Evolutionary conservation across 2,113 vertebrate species (phyloP), one percentile per base, ranked within the genome.

Genomic region (Trematocara stigmaticum): DNA sequence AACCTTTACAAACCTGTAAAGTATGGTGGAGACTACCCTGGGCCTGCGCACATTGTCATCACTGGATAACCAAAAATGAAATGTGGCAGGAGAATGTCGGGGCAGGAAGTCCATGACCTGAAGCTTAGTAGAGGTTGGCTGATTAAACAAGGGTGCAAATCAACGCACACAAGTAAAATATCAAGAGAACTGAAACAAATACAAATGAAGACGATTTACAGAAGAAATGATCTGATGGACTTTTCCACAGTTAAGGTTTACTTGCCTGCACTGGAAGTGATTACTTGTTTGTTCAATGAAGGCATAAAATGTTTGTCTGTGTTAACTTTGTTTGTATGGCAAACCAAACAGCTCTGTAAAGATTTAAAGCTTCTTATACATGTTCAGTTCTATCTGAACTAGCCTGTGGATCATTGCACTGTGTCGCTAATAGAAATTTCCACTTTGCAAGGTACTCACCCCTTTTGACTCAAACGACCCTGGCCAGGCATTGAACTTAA

Each of bases 401-500:
- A 40, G 6, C 2, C 23, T 10, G 71, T 47, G 38, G 81, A 13
- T 83, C 57, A 74, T 85, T 13, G 6, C 11, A 42, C 45, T 6
- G 18, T 38, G 13, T 15, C 6, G 31, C 1, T 12, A 4, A 79
- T 31, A 57, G 15, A 51, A 83, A 57, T 7, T 3, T 12, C 2
- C n/a, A 26, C 81, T 81, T 56, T 53, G 20, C 55, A 34, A 80
- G 29, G 11, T 93, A 97, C 98, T 81, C 95, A 99, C 98, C 97
- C 96, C 97, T 97, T 98, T 99, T 56, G 97, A 97, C 94, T 99
- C 98, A 78, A 98, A 97, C 9, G 97, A 97, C 80, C 98, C 98
- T 5, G 97, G 97, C 71, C 97, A 99, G 1, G 98, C 96, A 2
- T 99, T 99, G 96, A 99, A 99, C 90, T 99, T 99, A 92, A 99